Evolutionary conservation across 1,140 invertebrate species (phyloP).

Genomic region (Temnothorax longispinosus): DNA sequence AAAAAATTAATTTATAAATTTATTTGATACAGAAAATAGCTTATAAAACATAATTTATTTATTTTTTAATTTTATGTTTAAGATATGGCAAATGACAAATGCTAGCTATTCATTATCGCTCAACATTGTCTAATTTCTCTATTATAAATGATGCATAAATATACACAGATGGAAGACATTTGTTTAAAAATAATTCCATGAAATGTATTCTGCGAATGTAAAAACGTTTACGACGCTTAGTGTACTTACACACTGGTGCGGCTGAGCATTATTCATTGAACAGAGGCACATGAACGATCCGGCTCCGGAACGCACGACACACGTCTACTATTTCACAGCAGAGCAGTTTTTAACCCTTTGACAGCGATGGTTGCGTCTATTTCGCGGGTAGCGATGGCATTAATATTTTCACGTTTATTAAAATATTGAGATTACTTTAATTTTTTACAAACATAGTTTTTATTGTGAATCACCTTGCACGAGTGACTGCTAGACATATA

Average conservation of each 20-base stretch:
- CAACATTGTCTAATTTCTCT: neutral
- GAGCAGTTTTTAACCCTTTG: slow-evolving; percentile 59
- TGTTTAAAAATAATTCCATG: neutral
- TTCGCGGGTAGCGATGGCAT: slow-evolving; percentile 10
- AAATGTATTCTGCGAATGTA: neutral
- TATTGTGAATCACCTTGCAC: neutral
- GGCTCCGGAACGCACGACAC: slow-evolving; percentile 32
- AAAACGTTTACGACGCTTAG: neutral
- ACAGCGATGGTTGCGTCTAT: slow-evolving; percentile 46
- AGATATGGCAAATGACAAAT: neutral
- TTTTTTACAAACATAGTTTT: neutral
- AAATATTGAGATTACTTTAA: neutral
- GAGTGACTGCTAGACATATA: neutral
- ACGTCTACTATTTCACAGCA: slow-evolving; percentile 36
- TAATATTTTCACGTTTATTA: neutral
- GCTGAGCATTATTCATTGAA: slow-evolving; percentile 61
- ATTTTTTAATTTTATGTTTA: neutral
- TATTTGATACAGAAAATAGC: neutral
- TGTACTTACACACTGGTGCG: neutral
- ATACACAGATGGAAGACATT: neutral
- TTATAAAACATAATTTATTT: neutral
- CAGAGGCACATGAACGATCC: slow-evolving; percentile 52
- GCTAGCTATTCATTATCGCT: neutral
- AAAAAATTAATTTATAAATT: neutral
- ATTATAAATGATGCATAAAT: neutral